Evolutionary conservation across 2,888 invertebrate genomes (phyloP).

Genomic region (Frankliniella fusca): DNA sequence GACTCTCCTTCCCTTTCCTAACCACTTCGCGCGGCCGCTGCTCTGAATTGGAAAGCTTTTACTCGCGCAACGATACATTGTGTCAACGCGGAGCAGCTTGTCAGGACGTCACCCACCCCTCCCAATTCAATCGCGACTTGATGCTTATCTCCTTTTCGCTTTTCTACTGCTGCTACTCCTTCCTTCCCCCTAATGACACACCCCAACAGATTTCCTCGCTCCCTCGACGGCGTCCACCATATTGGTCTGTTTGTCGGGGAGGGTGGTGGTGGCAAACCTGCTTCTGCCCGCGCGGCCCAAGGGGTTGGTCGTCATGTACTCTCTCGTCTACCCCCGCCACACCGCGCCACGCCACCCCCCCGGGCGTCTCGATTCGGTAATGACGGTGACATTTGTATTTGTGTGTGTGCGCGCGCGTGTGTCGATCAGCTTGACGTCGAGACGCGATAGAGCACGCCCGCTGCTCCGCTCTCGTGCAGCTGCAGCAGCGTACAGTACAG

Average conservation of each 20-base stretch:
- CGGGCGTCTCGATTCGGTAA: not conserved
- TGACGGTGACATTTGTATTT: slow-evolving; percentile 17
- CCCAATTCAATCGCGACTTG: slow-evolving; percentile 2
- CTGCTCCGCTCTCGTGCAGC: not conserved
- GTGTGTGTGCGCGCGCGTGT: slow-evolving; percentile 5
- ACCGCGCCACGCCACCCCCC: too few species aligned
- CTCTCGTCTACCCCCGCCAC: too few species aligned
- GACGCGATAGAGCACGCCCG: not conserved
- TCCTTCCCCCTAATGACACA: slow-evolving; percentile 9
- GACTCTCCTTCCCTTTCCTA: too few species aligned
- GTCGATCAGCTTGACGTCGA: slow-evolving; percentile 19
- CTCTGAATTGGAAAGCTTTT: too few species aligned
- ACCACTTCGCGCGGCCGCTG: too few species aligned
- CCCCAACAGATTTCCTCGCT: not conserved
- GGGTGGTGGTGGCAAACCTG: not conserved
- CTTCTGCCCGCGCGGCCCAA: not conserved
- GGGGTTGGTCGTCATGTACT: not conserved
- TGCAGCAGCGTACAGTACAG: not conserved
- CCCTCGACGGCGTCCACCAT: not conserved
- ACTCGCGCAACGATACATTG: not conserved
- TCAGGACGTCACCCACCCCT: not conserved
- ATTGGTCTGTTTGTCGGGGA: slow-evolving; percentile 6
- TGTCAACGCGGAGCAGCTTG: slow-evolving; percentile 10
- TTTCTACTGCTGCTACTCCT: not conserved
- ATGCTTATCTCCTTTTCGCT: slow-evolving; percentile 3